These are phyloP conservation scores for Nomada lathburiana DNA, from an alignment of 2,888 invertebrate genomes.

Conservation along the genomic window DNA sequence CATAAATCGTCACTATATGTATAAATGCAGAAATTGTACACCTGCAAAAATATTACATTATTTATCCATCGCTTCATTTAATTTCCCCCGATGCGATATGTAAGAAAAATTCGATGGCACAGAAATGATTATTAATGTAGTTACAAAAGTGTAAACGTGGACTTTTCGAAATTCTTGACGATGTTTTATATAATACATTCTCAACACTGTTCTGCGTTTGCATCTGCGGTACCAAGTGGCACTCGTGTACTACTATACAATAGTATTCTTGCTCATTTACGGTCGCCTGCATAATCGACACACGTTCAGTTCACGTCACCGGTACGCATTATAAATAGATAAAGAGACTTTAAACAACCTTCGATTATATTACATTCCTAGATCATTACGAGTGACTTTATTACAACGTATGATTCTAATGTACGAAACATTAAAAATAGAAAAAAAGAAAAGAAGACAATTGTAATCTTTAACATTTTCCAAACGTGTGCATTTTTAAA, in stretches of 20 bases:
- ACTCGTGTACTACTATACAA: no score
- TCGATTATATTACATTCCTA: background rate
- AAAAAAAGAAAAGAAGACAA: no score
- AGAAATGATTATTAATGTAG: background rate
- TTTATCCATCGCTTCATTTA: no score
- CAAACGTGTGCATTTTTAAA: no score
- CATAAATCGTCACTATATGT: no score
- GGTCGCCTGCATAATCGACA: constrained; percentile 9
- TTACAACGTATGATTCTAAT: no score
- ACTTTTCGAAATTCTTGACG: background rate
- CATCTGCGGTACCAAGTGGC: background rate
- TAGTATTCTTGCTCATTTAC: constrained; percentile 6
- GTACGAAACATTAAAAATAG: no score
- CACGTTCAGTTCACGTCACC: constrained; percentile 21
- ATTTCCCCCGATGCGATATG: background rate
- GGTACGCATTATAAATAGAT: constrained; percentile 15
- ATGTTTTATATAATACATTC: background rate
- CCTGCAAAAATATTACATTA: no score
- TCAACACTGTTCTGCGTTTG: background rate
- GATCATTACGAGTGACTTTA: background rate
- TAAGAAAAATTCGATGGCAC: background rate
- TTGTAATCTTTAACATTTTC: no score
- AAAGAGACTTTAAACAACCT: constrained; percentile 5
- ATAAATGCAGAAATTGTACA: no score
- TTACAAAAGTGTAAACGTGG: background rate